These are phyloP conservation scores for Rhagonycha fulva DNA, from an alignment of 2,888 invertebrate genomes.

Conservation along the genomic window DNA sequence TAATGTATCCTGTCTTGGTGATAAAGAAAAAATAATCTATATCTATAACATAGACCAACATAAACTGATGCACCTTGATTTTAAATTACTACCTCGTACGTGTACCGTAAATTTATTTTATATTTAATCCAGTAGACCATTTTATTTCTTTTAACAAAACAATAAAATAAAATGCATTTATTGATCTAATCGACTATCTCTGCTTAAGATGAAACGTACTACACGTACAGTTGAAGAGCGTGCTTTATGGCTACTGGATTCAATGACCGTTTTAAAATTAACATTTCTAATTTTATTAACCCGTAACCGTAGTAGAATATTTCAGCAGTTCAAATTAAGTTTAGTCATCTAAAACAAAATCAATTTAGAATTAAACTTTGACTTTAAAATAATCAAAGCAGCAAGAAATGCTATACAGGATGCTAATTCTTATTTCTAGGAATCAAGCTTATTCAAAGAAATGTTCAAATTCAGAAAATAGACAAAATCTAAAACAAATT, in stretches of 20 bases:
- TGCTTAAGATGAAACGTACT: constrained; percentile 42
- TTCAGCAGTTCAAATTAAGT: background rate
- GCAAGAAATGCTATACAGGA: too few species aligned
- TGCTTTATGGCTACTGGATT: constrained; percentile 50
- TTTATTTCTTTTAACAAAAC: constrained; percentile 28
- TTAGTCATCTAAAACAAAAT: background rate
- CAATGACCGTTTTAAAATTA: constrained; percentile 44
- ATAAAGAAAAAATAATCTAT: constrained; percentile 49
- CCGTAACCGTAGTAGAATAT: background rate
- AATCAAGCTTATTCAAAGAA: too few species aligned
- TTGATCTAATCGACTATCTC: constrained; percentile 35
- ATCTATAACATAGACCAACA: constrained; percentile 49
- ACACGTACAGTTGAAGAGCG: constrained; percentile 49
- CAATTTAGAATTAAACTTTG: background rate
- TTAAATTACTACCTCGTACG: constrained; percentile 44
- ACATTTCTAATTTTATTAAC: constrained; percentile 8
- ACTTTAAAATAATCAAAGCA: too few species aligned
- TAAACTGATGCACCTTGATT: constrained; percentile 51
- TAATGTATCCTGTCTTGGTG: constrained; percentile 43
- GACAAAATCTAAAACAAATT: too few species aligned
- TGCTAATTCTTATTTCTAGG: too few species aligned
- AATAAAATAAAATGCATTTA: constrained; percentile 24
- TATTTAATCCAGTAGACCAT: constrained; percentile 46
- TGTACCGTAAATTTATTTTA: constrained; percentile 50
- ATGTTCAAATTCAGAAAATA: too few species aligned